Conservation (phyloP, 1,140 invertebrate species). For the Linepithema humile region DNA sequence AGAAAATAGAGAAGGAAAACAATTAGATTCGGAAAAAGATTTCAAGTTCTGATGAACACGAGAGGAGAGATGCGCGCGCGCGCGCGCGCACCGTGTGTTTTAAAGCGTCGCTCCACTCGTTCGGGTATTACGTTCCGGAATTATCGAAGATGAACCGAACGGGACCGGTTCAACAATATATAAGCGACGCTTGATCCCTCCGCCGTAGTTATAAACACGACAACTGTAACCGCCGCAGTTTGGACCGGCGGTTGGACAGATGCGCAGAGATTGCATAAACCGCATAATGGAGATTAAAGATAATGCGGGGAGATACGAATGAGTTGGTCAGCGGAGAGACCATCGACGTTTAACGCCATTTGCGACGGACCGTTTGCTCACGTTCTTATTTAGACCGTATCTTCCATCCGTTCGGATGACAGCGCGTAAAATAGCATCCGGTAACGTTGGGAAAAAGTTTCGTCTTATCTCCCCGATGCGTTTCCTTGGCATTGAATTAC, state of each 20-base stretch:
- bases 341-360: slow-evolving; percentile 53
- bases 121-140: background rate
- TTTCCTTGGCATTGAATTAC: background rate
- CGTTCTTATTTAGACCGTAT: slow-evolving; percentile 28
- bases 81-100: no score
- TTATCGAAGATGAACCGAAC: slow-evolving; percentile 23
- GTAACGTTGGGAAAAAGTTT: background rate
- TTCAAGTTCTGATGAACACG: background rate
- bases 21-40: background rate
- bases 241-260: slow-evolving; percentile 58
- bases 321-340: slow-evolving; percentile 60
- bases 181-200: slow-evolving; percentile 53
- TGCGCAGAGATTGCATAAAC: slow-evolving; percentile 53
- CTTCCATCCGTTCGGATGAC: background rate
- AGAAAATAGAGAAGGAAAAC: background rate
- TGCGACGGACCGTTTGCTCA: slow-evolving; percentile 48
- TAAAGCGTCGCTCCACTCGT: background rate
- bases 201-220: background rate
- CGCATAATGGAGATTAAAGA: slow-evolving; percentile 56
- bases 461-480: slow-evolving; percentile 19
- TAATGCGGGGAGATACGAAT: slow-evolving; percentile 59
- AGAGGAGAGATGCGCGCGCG: background rate
- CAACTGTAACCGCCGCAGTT: slow-evolving; percentile 13
- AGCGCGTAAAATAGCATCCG: background rate
- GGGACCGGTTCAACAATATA: slow-evolving; percentile 30